Evolutionary conservation across 2,888 invertebrate species (phyloP).

Genomic region (Helleia helle): DNA sequence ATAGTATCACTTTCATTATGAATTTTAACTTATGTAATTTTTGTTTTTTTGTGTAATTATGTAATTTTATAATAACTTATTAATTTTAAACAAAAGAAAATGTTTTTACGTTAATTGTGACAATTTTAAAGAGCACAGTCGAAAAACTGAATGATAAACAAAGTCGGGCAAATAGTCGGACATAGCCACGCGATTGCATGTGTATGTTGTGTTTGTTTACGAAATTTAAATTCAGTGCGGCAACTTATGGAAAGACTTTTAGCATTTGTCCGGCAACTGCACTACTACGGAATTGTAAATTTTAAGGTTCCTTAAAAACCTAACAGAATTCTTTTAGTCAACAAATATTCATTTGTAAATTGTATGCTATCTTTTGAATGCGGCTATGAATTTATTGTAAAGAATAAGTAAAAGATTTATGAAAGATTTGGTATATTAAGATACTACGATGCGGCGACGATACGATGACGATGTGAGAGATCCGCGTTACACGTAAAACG

Average conservation of each 20-base stretch:
- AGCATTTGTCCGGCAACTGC: constrained; percentile 60
- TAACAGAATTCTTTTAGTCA: constrained; percentile 12
- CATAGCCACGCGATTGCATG: constrained; percentile 23
- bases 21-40: too few species aligned
- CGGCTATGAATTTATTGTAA: too few species aligned
- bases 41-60: too few species aligned
- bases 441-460: too few species aligned
- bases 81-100: too few species aligned
- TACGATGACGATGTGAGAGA: too few species aligned
- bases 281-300: constrained; percentile 65
- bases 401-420: too few species aligned
- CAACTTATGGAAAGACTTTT: constrained; percentile 56
- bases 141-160: constrained; percentile 27
- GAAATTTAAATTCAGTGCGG: constrained; percentile 30
- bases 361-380: too few species aligned
- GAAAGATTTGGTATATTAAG: too few species aligned
- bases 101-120: constrained; percentile 11
- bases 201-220: constrained; percentile 38
- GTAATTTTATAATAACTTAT: too few species aligned
- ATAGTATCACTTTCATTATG: too few species aligned
- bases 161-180: constrained; percentile 27
- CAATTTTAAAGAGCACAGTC: constrained; percentile 14
- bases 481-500: too few species aligned
- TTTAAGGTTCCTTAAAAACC: constrained; percentile 33
- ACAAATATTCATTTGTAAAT: constrained; percentile 3